Conservation (phyloP, 2,797 vertebrate genomes). For the Aplochiton taeniatus region DNA sequence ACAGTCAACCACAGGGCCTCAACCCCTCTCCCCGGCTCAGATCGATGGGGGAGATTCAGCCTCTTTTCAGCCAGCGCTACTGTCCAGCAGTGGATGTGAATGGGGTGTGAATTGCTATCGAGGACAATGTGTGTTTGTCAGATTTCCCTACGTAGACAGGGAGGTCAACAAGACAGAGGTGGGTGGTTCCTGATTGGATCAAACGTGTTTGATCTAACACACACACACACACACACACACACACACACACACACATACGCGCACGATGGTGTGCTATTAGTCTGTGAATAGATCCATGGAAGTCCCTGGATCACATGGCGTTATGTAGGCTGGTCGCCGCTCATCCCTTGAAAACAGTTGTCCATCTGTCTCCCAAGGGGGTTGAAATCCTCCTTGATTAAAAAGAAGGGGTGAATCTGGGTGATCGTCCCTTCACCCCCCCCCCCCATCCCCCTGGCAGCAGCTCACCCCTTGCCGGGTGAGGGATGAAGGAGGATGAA, state of each 20-base stretch:
- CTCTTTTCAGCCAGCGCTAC: too few relatives aligned
- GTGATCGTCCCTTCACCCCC: conserved; percentile 37
- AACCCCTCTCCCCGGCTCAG: conserved; percentile 67
- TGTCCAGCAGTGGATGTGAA: too few relatives aligned
- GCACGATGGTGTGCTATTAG: conserved; percentile 2
- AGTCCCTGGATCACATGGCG: conserved; percentile 24
- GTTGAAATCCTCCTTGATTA: conserved; percentile 72
- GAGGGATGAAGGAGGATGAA: conserved; percentile 69
- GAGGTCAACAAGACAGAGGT: too few relatives aligned
- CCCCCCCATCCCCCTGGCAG: conserved; percentile 29
- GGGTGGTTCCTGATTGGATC: too few relatives aligned
- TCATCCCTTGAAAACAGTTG: conserved; percentile 56
- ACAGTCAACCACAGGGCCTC: conserved; percentile 67
- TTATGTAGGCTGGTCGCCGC: conserved; percentile 15
- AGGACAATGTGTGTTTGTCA: too few relatives aligned
- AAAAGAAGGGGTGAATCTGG: conserved; percentile 54
- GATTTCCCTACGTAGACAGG: too few relatives aligned
- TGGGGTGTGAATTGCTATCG: too few relatives aligned
- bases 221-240: too few relatives aligned
- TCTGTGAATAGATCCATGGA: background rate
- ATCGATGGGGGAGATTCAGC: conserved; percentile 63
- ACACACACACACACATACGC: background rate
- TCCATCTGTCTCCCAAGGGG: conserved; percentile 77
- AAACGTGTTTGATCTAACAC: too few relatives aligned
- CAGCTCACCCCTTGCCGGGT: conserved; percentile 59